Evolutionary conservation across 1,140 invertebrate genomes (phyloP).

Genomic region (Drosophila orosa): DNA sequence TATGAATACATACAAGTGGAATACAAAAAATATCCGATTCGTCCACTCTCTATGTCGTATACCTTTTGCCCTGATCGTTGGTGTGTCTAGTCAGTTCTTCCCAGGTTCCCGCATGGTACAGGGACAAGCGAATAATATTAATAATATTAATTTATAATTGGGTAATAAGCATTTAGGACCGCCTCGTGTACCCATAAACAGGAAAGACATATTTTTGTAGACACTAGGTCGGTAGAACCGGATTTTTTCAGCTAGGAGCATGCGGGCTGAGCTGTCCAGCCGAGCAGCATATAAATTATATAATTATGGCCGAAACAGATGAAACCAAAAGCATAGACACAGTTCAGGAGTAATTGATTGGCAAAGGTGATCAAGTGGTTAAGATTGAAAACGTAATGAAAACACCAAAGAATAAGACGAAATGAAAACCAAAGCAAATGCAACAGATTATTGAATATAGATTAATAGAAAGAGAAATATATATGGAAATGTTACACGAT

Average conservation of each 20-base stretch:
- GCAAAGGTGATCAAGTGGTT: constrained; percentile 43
- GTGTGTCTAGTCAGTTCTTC: constrained; percentile 13
- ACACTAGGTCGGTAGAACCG: constrained; percentile 19
- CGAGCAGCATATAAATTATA: background rate
- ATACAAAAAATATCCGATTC: background rate
- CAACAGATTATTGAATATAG: constrained; percentile 21
- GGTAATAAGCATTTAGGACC: constrained; percentile 13
- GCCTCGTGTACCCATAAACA: constrained; percentile 9
- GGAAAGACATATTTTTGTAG: constrained; percentile 35
- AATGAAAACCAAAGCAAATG: constrained; percentile 41
- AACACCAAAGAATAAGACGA: constrained; percentile 64
- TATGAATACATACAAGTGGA: background rate
- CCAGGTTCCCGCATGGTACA: background rate
- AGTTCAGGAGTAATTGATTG: constrained; percentile 24
- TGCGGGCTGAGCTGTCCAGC: background rate
- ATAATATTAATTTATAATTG: background rate
- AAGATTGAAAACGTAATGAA: constrained; percentile 74
- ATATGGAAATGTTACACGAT: constrained; percentile 18
- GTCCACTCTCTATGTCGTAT: constrained; percentile 6
- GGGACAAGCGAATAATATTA: background rate
- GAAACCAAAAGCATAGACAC: constrained; percentile 53
- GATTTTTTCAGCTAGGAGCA: background rate
- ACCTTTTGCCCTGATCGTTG: constrained; percentile 1
- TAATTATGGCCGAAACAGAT: constrained; percentile 8
- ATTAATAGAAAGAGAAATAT: constrained; percentile 24